Conservation (phyloP, 2,888 invertebrate species). For the Micoletzkya japonica region DNA sequence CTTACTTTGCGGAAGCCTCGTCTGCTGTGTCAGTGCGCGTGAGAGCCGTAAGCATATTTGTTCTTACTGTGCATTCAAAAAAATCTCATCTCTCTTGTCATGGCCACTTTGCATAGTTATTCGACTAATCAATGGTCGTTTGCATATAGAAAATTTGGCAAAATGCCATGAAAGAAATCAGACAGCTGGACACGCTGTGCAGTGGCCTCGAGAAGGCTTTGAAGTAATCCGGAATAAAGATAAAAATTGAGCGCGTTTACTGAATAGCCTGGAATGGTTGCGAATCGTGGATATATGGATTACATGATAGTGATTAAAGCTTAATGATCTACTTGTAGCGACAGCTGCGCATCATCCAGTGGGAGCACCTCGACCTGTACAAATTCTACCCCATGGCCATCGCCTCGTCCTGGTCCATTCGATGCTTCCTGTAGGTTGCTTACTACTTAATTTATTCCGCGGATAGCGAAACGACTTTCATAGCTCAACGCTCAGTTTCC, state of each 20-base stretch:
- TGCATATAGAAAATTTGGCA: too few species aligned
- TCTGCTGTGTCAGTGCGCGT: too few species aligned
- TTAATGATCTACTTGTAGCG: constrained; percentile 22
- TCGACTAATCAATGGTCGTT: too few species aligned
- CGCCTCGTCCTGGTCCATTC: constrained; percentile 49
- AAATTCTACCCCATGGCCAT: constrained; percentile 55
- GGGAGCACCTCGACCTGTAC: constrained; percentile 59
- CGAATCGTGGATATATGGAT: neutral
- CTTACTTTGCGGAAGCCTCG: neutral
- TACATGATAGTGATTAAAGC: neutral
- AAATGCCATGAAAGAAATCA: too few species aligned
- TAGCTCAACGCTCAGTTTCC: neutral
- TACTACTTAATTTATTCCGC: neutral
- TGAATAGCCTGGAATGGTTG: neutral
- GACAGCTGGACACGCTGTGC: too few species aligned
- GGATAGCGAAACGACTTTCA: neutral
- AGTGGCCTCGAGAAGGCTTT: too few species aligned
- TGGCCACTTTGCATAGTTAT: too few species aligned
- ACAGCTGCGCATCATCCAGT: constrained; percentile 57
- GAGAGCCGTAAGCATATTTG: too few species aligned
- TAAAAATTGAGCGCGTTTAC: too few species aligned
- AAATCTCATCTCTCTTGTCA: too few species aligned
- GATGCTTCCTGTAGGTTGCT: constrained; percentile 37
- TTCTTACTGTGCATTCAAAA: too few species aligned
- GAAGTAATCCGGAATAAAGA: too few species aligned